Conservation (phyloP, 1,140 invertebrate species). For the Drosophila murphyi region DNA sequence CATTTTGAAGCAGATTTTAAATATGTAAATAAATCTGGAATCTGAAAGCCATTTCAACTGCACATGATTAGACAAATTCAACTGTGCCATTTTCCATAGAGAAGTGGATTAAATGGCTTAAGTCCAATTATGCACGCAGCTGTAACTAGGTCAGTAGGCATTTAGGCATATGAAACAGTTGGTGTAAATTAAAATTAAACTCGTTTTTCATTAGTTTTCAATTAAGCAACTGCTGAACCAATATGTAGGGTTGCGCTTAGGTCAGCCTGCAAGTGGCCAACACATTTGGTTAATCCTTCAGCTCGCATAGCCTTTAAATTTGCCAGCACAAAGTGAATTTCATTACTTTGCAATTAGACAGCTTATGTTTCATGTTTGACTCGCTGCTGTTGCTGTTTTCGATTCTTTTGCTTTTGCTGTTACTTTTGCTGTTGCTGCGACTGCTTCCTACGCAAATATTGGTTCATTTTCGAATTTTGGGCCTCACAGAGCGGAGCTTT, state of each 20-base stretch:
- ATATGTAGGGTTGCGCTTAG: slow-evolving; percentile 5
- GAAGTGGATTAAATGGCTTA: neutral
- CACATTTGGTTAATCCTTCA: slow-evolving; percentile 10
- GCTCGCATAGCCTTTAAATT: neutral
- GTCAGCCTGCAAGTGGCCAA: slow-evolving; percentile 12
- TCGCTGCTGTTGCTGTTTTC: slow-evolving; percentile 14
- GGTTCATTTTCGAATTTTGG: slow-evolving; percentile 37
- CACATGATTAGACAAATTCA: neutral
- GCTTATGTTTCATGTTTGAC: slow-evolving; percentile 21
- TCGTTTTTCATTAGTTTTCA: slow-evolving; percentile 14
- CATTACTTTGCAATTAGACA: slow-evolving; percentile 50
- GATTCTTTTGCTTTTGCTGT: slow-evolving; percentile 32
- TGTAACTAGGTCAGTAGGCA: neutral
- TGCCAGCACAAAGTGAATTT: slow-evolving; percentile 25
- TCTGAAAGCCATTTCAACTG: too few relatives aligned
- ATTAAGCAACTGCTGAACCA: slow-evolving; percentile 7
- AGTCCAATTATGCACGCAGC: neutral
- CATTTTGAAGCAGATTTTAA: too few relatives aligned
- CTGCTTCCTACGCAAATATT: slow-evolving; percentile 58
- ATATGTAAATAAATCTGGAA: too few relatives aligned
- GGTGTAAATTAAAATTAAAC: neutral
- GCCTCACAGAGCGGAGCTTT: slow-evolving; percentile 12
- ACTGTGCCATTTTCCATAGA: neutral
- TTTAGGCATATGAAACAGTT: neutral
- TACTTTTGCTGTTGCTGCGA: neutral